Evolutionary conservation across 2,888 invertebrate species (phyloP), one percentile per base, ranked within the genome.

Genomic region (Fragum whitleyi): DNA sequence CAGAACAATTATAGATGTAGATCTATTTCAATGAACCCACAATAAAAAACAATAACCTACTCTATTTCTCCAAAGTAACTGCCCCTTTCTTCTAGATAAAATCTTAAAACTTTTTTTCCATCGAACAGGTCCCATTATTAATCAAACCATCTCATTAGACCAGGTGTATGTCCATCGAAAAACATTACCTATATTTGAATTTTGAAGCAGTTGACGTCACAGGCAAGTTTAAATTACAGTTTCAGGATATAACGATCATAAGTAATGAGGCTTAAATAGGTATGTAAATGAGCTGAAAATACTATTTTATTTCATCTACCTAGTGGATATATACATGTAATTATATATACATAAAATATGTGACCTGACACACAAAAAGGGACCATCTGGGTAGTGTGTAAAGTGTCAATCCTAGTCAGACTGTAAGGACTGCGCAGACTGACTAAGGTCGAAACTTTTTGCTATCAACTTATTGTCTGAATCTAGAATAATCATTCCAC

Each of bases 201-300:
- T 75, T 75, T 59, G 69, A 75, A 75, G n/a, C 68, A 59, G 68
- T 75, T 75, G 55, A 75, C 68, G 75, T 75, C 75, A 75, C 32
- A 36, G 39, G 59, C 9, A 19, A 29, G 59, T 6, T 59, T 23
- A 23, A 42, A 61, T 61, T 61, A 61, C 61, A 11, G 32, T 61
- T 61, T 28, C 2, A 61, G 61, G 61, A 11, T 7, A 61, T 61
- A 32, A 61, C 6, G 16, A 32, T 14, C 6, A 32, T 61, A 61
- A 32, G 61, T 61, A 61, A 61, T 29, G 57, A 57, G 57, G 26
- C 28, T 57, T 57, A 57, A 9, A 47, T 47, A 47, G 47, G 14
- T 47, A 47, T 9, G 47, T n/a, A 19, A 47, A 47, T 47, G 47
- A 47, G 3, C 16, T 3, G 47, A 9, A 47, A 19, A 47, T 47